phyloP scores from a whole-genome alignment of 2,113 vertebrate genomes.

The Peromyscus leucopus region DNA sequence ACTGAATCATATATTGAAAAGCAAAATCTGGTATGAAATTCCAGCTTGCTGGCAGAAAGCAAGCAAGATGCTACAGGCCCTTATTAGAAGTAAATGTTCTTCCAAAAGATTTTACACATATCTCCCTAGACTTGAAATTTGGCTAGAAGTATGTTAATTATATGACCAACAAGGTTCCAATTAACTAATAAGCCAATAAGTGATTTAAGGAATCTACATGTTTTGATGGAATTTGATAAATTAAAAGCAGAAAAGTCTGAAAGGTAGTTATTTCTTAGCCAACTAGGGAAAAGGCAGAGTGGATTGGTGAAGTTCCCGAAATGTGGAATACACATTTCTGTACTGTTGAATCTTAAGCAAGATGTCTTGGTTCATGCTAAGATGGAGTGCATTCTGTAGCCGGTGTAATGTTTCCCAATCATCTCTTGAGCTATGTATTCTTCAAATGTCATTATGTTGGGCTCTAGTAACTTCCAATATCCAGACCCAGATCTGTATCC shows the following conservation, averaged over 20 bases:
- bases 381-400: background rate
- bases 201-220: conserved; percentile 23
- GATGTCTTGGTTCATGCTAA: background rate
- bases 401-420: background rate
- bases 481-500: background rate
- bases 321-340: background rate
- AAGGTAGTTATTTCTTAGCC: background rate
- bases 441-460: background rate
- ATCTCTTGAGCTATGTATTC: background rate
- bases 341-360: background rate
- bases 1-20: background rate
- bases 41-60: background rate
- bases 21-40: background rate
- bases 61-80: background rate
- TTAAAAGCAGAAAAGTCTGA: conserved; percentile 18
- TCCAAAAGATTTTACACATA: background rate
- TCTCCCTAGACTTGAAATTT: background rate
- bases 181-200: conserved; percentile 54
- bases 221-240: conserved; percentile 36
- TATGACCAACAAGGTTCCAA: background rate
- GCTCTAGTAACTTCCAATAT: background rate
- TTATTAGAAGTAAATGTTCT: background rate
- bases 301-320: conserved; percentile 21
- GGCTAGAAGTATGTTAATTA: conserved; percentile 7
- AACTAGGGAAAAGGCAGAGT: background rate